These are phyloP conservation scores for Akabosia matsudoensis DNA, from an alignment of 1,140 invertebrate species.

Conservation along the genomic window DNA sequence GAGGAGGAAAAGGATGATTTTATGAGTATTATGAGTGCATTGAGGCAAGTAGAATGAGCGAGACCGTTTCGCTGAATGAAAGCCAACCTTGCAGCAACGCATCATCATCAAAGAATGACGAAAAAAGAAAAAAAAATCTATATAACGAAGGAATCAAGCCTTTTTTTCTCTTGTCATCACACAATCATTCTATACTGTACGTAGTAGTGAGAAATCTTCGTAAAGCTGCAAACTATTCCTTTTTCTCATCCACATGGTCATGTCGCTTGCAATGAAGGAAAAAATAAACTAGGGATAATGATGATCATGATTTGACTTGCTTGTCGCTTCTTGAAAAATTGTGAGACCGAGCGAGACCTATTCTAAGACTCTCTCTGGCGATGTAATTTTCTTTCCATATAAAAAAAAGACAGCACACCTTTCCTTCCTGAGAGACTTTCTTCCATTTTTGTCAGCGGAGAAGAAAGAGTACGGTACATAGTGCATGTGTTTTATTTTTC, in stretches of 20 bases:
- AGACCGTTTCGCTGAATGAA: slow-evolving; percentile 24
- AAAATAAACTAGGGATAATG: neutral
- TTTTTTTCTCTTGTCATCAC: neutral
- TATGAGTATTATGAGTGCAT: slow-evolving; percentile 4
- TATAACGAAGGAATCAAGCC: neutral
- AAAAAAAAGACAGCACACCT: too few relatives aligned
- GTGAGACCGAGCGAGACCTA: slow-evolving; percentile 12
- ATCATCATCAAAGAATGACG: neutral
- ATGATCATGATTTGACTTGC: neutral
- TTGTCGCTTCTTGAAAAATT: neutral
- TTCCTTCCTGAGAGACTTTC: neutral
- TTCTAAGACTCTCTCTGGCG: neutral
- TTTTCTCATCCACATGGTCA: too few relatives aligned
- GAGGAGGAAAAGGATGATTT: neutral
- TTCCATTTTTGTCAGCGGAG: neutral
- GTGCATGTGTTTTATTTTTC: neutral
- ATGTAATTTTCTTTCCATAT: neutral
- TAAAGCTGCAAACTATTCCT: too few relatives aligned
- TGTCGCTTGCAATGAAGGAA: neutral
- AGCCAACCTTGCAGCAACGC: slow-evolving; percentile 2
- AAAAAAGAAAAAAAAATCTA: neutral
- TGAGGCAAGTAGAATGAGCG: slow-evolving; percentile 17
- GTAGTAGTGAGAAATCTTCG: too few relatives aligned
- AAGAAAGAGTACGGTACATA: neutral
- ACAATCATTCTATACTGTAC: slow-evolving; percentile 10